Evolutionary conservation across 1,140 invertebrate species (phyloP), one percentile per base, ranked within the genome.

Genomic region (Mercenaria mercenaria): DNA sequence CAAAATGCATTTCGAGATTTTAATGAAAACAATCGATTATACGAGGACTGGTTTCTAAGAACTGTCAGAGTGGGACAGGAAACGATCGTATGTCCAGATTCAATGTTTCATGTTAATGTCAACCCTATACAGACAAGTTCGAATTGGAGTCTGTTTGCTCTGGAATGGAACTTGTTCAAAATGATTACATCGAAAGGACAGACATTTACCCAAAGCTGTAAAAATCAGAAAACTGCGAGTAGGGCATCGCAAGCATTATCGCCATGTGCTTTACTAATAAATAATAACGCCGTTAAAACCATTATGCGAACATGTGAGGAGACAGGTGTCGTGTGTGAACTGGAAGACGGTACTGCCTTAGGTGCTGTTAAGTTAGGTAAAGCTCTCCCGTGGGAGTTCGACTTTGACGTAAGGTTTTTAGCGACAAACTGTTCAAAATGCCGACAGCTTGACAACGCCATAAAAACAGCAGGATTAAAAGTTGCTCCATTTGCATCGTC

Each of bases 291-390:
- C 47, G 64, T 92, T 0, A 89, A 91, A 43, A 82, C 41, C 29
- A 84, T 91, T 23, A 91, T 92, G 90, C 39, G 59, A 32, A 43
- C 52, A 11, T 92, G 89, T 37, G 81, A 90, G 39, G 26, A 64
- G 15, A 29, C 59, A 0, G 59, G 59, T 8, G 23, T 29, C 6
- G 29, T 64, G 6, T 64, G 26, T 64, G 59, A 64, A 64, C n/a
- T 64, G 11, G 0, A 2, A 26, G 59, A 15, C 3, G 59, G 59
- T 29, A 64, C 59, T 4, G 26, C 15, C 0, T 26, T 64, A 64
- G 59, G 59, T 29, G 23, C 26, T 64, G 59, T 41, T 34, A 26
- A 74, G 11, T 91, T 81, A 79, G 89, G 91, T 47, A 90, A 87
- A 37, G 91, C 59, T 26, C 26, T 64, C 6, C 59, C 59, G 6